Evolutionary conservation across 1,140 invertebrate species (phyloP).

Genomic region (Zeugodacus cucurbitae): DNA sequence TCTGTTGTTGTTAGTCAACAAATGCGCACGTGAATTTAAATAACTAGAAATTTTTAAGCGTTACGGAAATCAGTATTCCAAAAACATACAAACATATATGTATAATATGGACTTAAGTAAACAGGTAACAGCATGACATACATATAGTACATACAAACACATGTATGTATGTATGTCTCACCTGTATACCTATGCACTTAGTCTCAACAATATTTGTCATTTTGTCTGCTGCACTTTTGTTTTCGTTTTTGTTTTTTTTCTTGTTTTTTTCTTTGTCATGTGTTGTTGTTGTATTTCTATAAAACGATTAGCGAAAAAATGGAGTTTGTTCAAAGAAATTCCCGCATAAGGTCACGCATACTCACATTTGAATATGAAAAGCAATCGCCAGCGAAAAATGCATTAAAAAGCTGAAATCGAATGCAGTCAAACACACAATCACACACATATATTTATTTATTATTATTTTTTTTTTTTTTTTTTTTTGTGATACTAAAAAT

Average conservation of each 20-base stretch:
- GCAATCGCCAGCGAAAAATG: background rate
- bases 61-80: constrained; percentile 28
- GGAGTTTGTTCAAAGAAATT: background rate
- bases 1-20: constrained; percentile 33
- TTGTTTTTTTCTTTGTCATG: background rate
- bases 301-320: background rate
- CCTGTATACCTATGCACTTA: background rate
- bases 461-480: background rate
- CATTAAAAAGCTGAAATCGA: background rate
- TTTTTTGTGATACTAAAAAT: background rate
- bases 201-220: background rate
- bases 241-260: no score
- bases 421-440: background rate
- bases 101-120: background rate
- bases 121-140: background rate
- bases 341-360: background rate
- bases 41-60: constrained; percentile 25
- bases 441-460: no score
- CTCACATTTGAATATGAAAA: background rate
- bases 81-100: background rate
- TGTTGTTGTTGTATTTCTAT: background rate
- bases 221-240: background rate
- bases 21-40: constrained; percentile 41
- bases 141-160: background rate
- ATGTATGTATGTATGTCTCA: background rate